A percentile compares a stretch with the other conserved stretches of the same genome.
phyloP scores from a whole-genome alignment of 2,113 vertebrate species.

The Pycnonotus jocosus region DNA sequence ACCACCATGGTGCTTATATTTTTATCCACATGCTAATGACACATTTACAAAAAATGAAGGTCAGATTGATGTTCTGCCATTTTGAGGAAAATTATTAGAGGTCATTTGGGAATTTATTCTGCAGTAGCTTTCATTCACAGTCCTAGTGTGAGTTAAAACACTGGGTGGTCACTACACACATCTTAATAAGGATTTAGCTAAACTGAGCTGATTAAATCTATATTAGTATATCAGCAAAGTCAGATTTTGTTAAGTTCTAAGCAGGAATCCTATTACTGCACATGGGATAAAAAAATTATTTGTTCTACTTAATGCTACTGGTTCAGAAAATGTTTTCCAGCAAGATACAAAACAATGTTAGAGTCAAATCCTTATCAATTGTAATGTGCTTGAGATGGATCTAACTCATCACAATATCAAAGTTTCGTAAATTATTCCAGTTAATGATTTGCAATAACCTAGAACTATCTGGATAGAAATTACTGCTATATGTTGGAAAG shows the following conservation, averaged over 20 bases:
- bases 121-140: background rate
- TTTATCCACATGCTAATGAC: background rate
- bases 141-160: background rate
- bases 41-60: background rate
- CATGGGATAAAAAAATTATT: background rate
- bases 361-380: background rate
- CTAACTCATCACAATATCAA: background rate
- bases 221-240: conserved; percentile 33
- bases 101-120: background rate
- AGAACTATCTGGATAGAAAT: background rate
- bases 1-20: background rate
- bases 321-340: background rate
- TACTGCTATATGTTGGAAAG: background rate
- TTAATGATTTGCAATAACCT: background rate
- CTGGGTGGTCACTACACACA: conserved; percentile 5
- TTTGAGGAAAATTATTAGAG: background rate
- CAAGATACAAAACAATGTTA: background rate
- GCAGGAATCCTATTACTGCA: background rate
- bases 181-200: conserved; percentile 41
- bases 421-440: background rate
- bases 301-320: background rate
- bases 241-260: conserved; percentile 44
- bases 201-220: conserved; percentile 41
- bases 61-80: background rate
- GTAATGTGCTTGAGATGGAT: background rate